Evolutionary conservation across 2,113 vertebrate species (phyloP), one percentile per base, ranked within the genome.

Genomic region (Phycodurus eques): DNA sequence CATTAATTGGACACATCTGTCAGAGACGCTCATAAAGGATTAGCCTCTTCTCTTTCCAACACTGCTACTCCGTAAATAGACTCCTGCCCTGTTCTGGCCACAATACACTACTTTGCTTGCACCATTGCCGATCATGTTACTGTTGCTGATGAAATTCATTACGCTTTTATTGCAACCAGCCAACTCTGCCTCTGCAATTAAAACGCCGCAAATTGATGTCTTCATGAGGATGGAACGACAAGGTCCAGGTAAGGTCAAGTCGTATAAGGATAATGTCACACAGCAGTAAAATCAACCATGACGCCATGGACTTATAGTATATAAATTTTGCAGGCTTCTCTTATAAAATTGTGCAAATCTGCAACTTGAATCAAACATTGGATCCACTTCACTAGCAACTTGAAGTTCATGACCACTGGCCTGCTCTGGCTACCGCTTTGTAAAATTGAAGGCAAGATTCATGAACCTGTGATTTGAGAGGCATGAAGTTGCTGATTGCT

Each of bases 1-100:
- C 67, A 85, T 88, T 91, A 91, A 90, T 88, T 86, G 83, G 86
- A 85, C 72, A 86, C 86, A 88, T 90, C 87, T 90, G 82, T 83
- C 84, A 70, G 56, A 87, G 73, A 77, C 82, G 68, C 76, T 77
- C 80, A 73, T 80, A 78, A 83, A 84, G 79, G 77, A 86, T 89
- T 85, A 85, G 68, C 68, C 33, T 47, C 53, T 15, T 35, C 62
- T 73, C 68, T 85, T 67, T 80, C 75, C 62, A 78, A 71, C 69
- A 74, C 72, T 70, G 51, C 47, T 75, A 71, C 78, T 53, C 43
- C 53, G 73, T 83, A 85, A 90, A 87, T 83, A 87, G 79, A 72
- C 76, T 70, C 70, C 54, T 80, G 62, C 75, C 83, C 75, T 60
- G 72, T 72, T 82, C 77, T 75, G 78, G 84, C 87, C 83, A 83